Conservation (phyloP, 2,888 invertebrate species). For the Geophilus truncorum region DNA sequence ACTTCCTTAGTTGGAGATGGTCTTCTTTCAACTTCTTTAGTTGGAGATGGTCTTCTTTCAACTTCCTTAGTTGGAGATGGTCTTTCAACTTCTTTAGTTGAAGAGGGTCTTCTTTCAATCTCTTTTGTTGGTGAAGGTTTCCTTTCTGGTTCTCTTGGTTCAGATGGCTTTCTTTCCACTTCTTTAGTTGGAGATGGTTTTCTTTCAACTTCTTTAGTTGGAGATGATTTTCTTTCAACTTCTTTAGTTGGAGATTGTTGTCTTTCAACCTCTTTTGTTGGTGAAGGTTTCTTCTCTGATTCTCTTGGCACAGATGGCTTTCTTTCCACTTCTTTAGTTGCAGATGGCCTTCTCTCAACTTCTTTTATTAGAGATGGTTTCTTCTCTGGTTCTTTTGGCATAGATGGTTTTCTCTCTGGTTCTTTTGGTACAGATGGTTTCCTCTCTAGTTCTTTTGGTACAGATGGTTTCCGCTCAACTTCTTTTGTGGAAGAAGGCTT, state of each 20-base stretch:
- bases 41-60: background rate
- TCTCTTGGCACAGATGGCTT: background rate
- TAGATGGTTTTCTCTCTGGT: background rate
- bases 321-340: conserved; percentile 2
- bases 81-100: background rate
- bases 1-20: background rate
- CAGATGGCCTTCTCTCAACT: background rate
- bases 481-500: background rate
- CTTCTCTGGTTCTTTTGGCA: background rate
- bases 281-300: background rate
- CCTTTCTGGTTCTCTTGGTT: too few species aligned
- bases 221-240: background rate
- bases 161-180: background rate
- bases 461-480: background rate
- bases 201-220: background rate
- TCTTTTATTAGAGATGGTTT: background rate
- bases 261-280: background rate
- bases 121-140: background rate
- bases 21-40: background rate
- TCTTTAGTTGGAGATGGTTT: background rate
- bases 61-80: conserved; percentile 25
- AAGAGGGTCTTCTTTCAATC: background rate
- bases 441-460: background rate
- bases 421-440: background rate
- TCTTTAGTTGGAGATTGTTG: background rate